phyloP scores from a whole-genome alignment of 2,797 vertebrate genomes.

The Uromys caudimaculatus region DNA sequence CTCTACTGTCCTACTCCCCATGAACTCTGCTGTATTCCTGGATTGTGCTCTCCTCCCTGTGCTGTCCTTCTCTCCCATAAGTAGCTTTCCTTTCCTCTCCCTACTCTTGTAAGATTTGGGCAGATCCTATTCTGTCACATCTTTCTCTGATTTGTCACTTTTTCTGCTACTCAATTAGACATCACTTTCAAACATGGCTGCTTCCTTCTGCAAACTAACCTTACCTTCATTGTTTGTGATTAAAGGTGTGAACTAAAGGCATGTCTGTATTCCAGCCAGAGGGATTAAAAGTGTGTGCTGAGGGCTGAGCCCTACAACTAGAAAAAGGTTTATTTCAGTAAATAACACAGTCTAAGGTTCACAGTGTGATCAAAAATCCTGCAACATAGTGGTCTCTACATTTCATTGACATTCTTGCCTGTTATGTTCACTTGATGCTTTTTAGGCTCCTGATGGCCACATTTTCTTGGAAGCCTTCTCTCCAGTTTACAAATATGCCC shows the following conservation, averaged over 20 bases:
- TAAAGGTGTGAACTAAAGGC: background rate
- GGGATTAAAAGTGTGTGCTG: background rate
- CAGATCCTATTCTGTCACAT: background rate
- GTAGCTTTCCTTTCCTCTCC: background rate
- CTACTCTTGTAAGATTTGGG: background rate
- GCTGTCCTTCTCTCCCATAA: background rate
- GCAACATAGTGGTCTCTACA: background rate
- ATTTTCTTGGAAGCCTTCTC: slow-evolving; percentile 99
- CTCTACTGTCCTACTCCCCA: background rate
- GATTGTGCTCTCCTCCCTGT: background rate
- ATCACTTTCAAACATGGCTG: background rate
- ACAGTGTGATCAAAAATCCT: background rate
- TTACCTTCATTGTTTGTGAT: background rate
- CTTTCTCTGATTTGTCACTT: background rate
- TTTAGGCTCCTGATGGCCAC: slow-evolving; percentile 97
- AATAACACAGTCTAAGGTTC: background rate
- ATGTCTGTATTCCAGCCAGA: no score
- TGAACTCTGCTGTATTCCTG: background rate
- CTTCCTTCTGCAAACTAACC: background rate
- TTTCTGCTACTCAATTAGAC: background rate
- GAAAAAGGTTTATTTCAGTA: background rate
- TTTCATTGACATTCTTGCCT: background rate
- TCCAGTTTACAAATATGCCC: slow-evolving; percentile 97
- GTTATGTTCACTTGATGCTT: slow-evolving; percentile 37
- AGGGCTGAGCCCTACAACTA: background rate